Conservation (phyloP, 1,140 invertebrate species). For the Galleria mellonella region DNA sequence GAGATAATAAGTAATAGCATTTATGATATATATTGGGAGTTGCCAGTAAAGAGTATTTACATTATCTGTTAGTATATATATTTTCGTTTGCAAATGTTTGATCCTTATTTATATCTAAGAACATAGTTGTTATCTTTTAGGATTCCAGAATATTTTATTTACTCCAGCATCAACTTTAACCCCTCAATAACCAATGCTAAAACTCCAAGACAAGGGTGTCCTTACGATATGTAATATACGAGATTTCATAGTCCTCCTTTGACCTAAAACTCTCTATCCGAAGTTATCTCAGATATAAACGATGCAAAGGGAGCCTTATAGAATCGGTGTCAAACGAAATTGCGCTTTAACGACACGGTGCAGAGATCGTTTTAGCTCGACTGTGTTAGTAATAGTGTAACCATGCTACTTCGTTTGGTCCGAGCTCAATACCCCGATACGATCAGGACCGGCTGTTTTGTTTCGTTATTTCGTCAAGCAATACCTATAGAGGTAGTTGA, state of each 20-base stretch:
- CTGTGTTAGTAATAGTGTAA: conserved; percentile 11
- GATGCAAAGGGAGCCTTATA: conserved; percentile 17
- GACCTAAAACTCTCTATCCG: conserved; percentile 54
- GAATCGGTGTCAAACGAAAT: conserved; percentile 8
- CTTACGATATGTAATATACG: conserved; percentile 38
- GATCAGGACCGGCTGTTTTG: conserved; percentile 43
- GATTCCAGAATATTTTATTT: not conserved
- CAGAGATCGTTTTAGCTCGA: conserved; percentile 15
- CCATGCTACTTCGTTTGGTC: conserved; percentile 21
- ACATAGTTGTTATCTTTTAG: no score
- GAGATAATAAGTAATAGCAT: no score
- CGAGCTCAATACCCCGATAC: conserved; percentile 32
- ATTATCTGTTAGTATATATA: no score
- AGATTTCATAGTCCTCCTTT: conserved; percentile 35
- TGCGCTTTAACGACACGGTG: not conserved
- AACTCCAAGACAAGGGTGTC: conserved; percentile 20
- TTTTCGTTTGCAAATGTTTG: no score
- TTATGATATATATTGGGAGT: no score
- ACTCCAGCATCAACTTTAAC: not conserved
- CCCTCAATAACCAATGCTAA: conserved; percentile 29
- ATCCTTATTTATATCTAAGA: no score
- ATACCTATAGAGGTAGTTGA: conserved; percentile 32
- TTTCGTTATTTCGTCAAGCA: conserved; percentile 45
- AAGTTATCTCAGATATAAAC: conserved; percentile 55
- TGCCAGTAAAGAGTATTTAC: no score